phyloP scores from a whole-genome alignment of 2,797 vertebrate genomes.

The Paratrypauchen microcephalus region DNA sequence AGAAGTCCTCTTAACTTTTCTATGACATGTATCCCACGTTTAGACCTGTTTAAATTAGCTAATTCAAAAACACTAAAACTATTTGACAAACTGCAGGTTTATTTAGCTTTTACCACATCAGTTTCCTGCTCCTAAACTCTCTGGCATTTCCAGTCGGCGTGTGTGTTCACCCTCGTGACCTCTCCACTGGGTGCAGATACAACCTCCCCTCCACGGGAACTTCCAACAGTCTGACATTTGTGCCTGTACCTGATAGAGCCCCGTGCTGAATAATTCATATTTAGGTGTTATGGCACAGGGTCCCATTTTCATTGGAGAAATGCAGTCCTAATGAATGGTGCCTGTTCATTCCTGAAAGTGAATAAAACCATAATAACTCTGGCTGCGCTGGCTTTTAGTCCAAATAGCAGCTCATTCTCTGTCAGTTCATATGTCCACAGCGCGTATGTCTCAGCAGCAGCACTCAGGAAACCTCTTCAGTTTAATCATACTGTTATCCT shows the following conservation, averaged over 20 bases:
- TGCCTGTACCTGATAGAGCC: conserved; percentile 71
- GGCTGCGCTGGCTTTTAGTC: conserved; percentile 36
- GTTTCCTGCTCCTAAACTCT: conserved; percentile 38
- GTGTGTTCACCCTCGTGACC: conserved; percentile 43
- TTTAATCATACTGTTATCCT: conserved; percentile 12
- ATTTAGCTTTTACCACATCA: not conserved
- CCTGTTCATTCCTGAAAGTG: conserved; percentile 4
- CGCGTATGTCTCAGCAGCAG: conserved; percentile 19
- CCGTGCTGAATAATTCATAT: conserved; percentile 76
- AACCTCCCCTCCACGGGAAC: conserved; percentile 64
- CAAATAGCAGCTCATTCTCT: conserved; percentile 43
- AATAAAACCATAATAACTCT: conserved; percentile 51
- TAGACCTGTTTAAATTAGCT: too few species aligned
- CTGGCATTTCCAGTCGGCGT: conserved; percentile 51
- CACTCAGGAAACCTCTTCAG: conserved; percentile 13
- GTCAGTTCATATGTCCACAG: conserved; percentile 31
- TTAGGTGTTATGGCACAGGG: conserved; percentile 63
- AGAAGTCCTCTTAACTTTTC: too few species aligned
- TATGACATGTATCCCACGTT: too few species aligned
- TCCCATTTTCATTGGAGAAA: conserved; percentile 58
- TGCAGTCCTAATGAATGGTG: conserved; percentile 46
- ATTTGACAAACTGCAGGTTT: too few species aligned
- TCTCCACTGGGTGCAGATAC: conserved; percentile 53
- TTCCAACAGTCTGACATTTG: conserved; percentile 73
- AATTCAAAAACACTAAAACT: too few species aligned